phyloP scores from a whole-genome alignment of 2,797 vertebrate species.

The Lacerta bilineata region DNA sequence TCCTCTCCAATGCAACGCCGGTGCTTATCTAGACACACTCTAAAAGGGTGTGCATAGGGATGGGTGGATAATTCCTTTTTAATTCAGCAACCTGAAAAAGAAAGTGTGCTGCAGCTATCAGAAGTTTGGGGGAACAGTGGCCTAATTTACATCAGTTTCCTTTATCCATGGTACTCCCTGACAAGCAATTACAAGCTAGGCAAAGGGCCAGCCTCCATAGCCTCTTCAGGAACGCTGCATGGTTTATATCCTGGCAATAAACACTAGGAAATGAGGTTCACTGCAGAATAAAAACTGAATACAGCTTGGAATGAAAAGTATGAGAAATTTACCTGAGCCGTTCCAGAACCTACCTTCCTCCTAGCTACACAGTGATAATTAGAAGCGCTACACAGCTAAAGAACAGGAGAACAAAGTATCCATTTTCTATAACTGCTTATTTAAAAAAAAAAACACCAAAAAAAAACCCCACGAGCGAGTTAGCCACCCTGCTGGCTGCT shows the following conservation, averaged over 20 bases:
- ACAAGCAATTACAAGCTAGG: constrained; percentile 24
- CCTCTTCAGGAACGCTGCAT: not conserved
- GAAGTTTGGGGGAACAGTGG: not conserved
- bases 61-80: not conserved
- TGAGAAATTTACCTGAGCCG: not conserved
- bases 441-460: not conserved
- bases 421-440: constrained; percentile 23
- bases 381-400: constrained; percentile 4
- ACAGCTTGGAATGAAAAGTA: not conserved
- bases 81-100: not conserved
- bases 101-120: not conserved
- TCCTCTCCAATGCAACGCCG: not conserved
- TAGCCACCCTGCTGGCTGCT: not conserved
- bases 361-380: constrained; percentile 3
- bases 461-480: not conserved
- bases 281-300: not conserved
- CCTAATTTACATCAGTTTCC: constrained; percentile 5
- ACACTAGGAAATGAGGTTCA: not conserved
- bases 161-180: not conserved
- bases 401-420: constrained; percentile 3
- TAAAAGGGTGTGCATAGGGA: not conserved
- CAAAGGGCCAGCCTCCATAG: constrained; percentile 5
- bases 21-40: not conserved
- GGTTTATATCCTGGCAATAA: constrained; percentile 16
- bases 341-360: constrained; percentile 1